Percentiles rank a stretch among this genome's conserved stretches.
phyloP scores from a whole-genome alignment of 2,113 vertebrate species.

The Columba janthina region DNA sequence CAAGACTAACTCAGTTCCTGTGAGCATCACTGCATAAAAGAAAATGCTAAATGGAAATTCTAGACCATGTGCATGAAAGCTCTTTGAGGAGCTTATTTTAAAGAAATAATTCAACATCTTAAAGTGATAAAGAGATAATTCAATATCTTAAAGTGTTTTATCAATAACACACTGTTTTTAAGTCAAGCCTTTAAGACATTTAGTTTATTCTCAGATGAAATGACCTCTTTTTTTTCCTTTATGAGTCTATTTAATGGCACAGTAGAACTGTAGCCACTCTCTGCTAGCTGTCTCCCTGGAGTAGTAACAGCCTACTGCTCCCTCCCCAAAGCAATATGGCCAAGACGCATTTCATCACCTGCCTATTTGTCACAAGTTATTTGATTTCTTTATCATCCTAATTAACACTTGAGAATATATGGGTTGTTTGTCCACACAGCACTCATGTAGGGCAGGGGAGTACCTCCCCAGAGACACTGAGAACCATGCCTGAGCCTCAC shows the following conservation, averaged over 20 bases:
- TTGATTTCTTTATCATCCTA: neutral
- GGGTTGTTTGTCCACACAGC: neutral
- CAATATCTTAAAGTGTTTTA: neutral
- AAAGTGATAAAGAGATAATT: neutral
- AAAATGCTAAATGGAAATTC: neutral
- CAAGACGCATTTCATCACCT: neutral
- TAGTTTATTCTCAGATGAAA: neutral
- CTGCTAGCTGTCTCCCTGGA: neutral
- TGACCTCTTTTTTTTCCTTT: neutral
- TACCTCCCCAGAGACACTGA: neutral
- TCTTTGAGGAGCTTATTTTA: neutral
- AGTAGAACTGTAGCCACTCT: neutral
- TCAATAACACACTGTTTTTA: neutral
- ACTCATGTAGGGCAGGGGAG: accelerated
- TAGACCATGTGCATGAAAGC: neutral
- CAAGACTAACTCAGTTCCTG: neutral
- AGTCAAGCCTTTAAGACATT: neutral
- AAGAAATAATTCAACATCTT: neutral
- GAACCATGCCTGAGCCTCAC: neutral
- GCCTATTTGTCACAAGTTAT: neutral
- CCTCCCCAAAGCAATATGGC: accelerated
- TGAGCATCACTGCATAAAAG: neutral
- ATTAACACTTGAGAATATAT: neutral
- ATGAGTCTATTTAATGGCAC: neutral
- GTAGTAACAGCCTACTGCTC: neutral